Evolutionary conservation across 1,140 invertebrate species (phyloP).

Genomic region (Chionoecetes opilio): DNA sequence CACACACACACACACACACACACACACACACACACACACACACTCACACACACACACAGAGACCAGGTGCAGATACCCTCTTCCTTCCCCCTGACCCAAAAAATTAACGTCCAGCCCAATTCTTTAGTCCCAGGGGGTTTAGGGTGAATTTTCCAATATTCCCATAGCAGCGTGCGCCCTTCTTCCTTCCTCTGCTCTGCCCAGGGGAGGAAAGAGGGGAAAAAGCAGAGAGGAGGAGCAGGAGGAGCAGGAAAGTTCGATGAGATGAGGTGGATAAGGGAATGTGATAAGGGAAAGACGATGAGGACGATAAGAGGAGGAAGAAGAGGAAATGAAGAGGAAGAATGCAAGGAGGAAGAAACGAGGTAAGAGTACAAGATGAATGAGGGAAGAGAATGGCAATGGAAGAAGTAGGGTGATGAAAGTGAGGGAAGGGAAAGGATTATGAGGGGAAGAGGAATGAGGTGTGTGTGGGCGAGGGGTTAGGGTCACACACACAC

Average conservation of each 20-base stretch:
- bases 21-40: conserved; percentile 27
- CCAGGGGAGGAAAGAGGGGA: neutral
- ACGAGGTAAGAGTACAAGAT: neutral
- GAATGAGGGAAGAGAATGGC: neutral
- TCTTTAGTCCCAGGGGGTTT: neutral
- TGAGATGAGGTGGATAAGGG: neutral
- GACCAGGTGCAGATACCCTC: no score
- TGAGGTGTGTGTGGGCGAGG: no score
- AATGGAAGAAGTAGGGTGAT: neutral
- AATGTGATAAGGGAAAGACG: neutral
- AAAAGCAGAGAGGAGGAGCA: neutral
- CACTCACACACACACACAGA: neutral
- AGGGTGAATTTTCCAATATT: conserved; percentile 6
- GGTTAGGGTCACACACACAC: no score
- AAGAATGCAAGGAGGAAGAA: neutral
- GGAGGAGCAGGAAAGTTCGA: neutral
- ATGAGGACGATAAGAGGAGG: neutral
- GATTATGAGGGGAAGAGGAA: no score
- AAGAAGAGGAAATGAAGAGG: neutral
- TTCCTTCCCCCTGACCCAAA: no score
- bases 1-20: conserved; percentile 12
- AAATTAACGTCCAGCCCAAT: neutral
- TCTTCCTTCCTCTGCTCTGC: neutral
- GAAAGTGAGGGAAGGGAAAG: neutral
- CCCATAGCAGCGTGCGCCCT: neutral